Base-by-base conservation (phyloP, 2,113 vertebrate species). In the Eublepharis macularius region DNA sequence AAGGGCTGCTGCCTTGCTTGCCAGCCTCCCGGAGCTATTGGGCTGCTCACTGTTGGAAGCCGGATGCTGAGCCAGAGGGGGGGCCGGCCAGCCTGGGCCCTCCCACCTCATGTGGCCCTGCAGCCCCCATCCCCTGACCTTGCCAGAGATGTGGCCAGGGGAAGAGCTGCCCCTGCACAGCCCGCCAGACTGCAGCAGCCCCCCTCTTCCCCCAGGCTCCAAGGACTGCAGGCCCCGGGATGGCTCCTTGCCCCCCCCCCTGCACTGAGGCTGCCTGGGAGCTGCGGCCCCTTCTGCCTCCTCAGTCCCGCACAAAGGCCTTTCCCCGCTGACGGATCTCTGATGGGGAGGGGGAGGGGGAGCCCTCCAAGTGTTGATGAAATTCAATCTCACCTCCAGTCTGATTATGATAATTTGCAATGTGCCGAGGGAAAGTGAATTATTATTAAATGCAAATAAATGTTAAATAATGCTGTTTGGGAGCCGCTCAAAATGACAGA, bases 371-470 rank as follows among this genome's bases (percentile, higher is more conserved):
- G 47, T 21, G 86, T 76, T 60, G 87, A 83, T 9, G 41, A 86
- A 85, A 87, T 86, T 80, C 86, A 78, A 65, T 82, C 87, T 91
- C 34, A 2, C 83, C 82, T 39, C 51, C 69, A 12, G 72, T 1
- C 77, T 77, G 87, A 39, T 41, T 1, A 2, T 69, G 90, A 87
- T 91, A 87, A 93, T 86, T 86, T 79, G 84, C 85, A 73, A 85
- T 0, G 43, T 81, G 85, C 66, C 34, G 36, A 87, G 88, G 80
- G 54, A 66, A 88, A 83, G 49, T 51, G 85, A 87, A 39, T 92
- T 81, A 80, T 89, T 90, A 76, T 84, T 83, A 81, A 89, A 91
- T 83, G 88, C 76, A 81, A 93, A 90, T 87, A 81, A 47, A 81
- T 89, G 84, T 76, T 36, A 86, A 91, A 78, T 82, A 83, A 85